Evolutionary conservation across 1,140 invertebrate species (phyloP), one percentile per base, ranked within the genome.

Genomic region (Drosophila auraria): DNA sequence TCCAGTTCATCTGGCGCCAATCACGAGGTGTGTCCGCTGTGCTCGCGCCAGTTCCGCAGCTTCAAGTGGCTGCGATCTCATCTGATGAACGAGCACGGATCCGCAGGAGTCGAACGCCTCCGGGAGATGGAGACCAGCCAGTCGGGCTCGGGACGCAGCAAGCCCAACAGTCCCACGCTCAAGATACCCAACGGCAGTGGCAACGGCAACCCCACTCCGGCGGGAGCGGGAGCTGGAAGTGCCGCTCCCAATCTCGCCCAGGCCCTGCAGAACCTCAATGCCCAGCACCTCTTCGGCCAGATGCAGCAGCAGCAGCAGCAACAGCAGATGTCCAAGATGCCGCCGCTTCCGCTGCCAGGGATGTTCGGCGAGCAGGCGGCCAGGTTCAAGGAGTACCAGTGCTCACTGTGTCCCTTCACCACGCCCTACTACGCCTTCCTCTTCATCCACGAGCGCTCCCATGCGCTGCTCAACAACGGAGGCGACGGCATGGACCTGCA

Each of bases 51-150:
- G 61, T 99, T 99, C 93, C 95, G 98, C 57, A 98, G 97, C 74
- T 95, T 96, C 30, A 98, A 99, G 75, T 98, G 97, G 95, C 93
- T 99, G 49, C 97, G 98, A 76, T 96, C 97, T 0, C 98, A 99
- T 93, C 93, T 99, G 56, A 93, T 97, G 45, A 96, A 96, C 53
- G 98, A 99, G 78, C 98, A 99, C 86, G 96, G 96, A 2, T 95
- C 96, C 80, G 92, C 94, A 12, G 96, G 96, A 2, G 93, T 95
- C 15, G 96, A 97, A n/a, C 96, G 96, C 76, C 95, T 96, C 94
- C 94, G 95, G 44, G 95, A 96, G 65, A 78, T 96, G 45, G 95
- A 96, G 71, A 93, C 94, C 75, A 83, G 56, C 0, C 60, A 50
- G 9, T 20, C 62, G 8, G 36, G 9, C 2, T 49, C 50, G 5